Conservation (phyloP, 2,113 vertebrate genomes). For the Cynocephalus volans region DNA sequence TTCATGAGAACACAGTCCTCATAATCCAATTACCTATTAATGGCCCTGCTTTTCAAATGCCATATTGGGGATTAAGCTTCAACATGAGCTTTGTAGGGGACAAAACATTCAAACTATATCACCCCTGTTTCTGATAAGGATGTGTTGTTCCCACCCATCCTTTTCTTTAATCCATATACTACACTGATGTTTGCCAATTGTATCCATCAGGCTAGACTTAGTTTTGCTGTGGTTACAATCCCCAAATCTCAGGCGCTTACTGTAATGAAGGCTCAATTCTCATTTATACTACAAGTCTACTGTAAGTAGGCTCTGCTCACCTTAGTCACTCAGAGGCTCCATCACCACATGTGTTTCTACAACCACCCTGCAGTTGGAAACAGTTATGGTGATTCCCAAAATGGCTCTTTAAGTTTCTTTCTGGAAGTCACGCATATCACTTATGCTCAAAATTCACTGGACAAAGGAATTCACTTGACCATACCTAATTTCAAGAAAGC, state of each 20-base stretch:
- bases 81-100: too few relatives aligned
- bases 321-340: neutral
- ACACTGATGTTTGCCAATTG: neutral
- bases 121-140: neutral
- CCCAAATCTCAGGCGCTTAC: neutral
- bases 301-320: neutral
- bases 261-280: neutral
- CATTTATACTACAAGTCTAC: neutral
- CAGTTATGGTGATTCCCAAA: neutral
- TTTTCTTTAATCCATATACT: neutral
- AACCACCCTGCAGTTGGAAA: neutral
- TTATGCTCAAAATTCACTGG: neutral
- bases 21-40: too few relatives aligned
- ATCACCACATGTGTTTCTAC: neutral
- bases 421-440: neutral
- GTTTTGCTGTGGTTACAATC: neutral
- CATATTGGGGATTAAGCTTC: too few relatives aligned
- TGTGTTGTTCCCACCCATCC: neutral
- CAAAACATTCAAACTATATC: too few relatives aligned
- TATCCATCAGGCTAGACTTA: neutral
- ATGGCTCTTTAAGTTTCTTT: neutral
- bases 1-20: too few relatives aligned
- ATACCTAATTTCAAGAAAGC: neutral
- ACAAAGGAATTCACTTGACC: neutral
- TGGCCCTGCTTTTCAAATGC: too few relatives aligned